Percentiles rank a stretch among this genome's conserved stretches.
Conservation (phyloP, 2,888 invertebrate genomes). For the Trissoscelio sp. region DNA sequence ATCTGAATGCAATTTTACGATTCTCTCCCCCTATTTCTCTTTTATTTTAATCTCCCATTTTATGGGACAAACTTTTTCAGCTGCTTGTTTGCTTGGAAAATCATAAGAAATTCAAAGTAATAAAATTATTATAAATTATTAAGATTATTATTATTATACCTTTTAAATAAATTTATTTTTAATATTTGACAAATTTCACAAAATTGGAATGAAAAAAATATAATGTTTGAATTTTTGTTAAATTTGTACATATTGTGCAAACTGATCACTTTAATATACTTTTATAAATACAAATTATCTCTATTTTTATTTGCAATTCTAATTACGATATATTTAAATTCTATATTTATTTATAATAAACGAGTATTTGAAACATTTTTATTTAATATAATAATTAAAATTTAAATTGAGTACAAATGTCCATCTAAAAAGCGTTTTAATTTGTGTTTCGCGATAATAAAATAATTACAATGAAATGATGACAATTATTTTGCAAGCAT, state of each 20-base stretch:
- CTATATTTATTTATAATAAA: too few species aligned
- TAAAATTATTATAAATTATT: background rate
- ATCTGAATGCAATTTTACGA: too few species aligned
- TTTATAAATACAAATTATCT: background rate
- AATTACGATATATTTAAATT: too few species aligned
- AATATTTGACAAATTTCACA: background rate
- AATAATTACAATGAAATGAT: too few species aligned
- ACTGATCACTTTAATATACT: background rate
- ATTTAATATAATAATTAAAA: too few species aligned
- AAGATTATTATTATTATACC: background rate
- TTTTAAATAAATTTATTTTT: background rate
- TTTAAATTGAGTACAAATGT: too few species aligned
- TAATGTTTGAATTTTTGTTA: background rate
- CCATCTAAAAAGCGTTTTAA: too few species aligned
- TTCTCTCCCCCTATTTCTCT: too few species aligned
- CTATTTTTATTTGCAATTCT: too few species aligned
- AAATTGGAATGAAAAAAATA: background rate
- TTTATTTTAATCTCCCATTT: background rate
- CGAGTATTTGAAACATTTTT: too few species aligned
- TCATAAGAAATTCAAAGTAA: background rate
- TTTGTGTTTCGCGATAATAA: too few species aligned
- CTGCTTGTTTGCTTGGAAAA: background rate
- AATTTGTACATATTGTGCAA: background rate
- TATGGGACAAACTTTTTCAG: background rate
- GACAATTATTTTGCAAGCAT: too few species aligned